phyloP scores from a whole-genome alignment of 2,797 vertebrate species.

The Hydrophis major region DNA sequence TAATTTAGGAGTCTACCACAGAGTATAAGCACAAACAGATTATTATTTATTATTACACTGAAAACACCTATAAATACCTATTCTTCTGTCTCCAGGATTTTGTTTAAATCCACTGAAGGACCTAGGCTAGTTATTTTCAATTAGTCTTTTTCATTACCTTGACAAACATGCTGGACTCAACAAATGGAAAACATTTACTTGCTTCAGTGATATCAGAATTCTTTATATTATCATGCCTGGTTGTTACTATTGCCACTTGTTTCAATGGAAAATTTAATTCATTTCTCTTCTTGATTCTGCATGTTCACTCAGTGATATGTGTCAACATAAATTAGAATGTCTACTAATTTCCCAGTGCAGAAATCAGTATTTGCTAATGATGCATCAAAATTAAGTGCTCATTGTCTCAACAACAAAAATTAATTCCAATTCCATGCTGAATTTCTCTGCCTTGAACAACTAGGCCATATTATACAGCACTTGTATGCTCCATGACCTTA shows the following conservation, averaged over 20 bases:
- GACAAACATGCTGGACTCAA: slow-evolving; percentile 34
- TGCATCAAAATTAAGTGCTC: background rate
- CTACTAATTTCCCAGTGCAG: background rate
- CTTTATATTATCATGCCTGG: slow-evolving; percentile 6
- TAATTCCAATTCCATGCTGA: background rate
- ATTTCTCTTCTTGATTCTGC: background rate
- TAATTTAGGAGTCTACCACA: slow-evolving; percentile 6
- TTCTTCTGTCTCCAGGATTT: slow-evolving; percentile 19
- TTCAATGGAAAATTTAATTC: slow-evolving; percentile 25
- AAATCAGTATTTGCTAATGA: background rate
- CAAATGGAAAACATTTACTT: slow-evolving; percentile 12
- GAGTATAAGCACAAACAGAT: slow-evolving; percentile 4
- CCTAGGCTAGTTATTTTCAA: slow-evolving; percentile 36
- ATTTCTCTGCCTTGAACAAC: background rate
- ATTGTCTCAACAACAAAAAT: background rate
- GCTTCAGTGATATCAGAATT: slow-evolving; percentile 16
- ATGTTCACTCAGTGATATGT: background rate
- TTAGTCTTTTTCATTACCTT: slow-evolving; percentile 4
- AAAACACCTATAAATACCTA: slow-evolving; percentile 12
- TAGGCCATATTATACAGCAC: background rate
- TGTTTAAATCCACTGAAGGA: slow-evolving; percentile 19
- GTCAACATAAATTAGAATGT: slow-evolving; percentile 8
- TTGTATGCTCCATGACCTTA: background rate
- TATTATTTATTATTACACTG: background rate
- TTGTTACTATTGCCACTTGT: background rate